Evolutionary conservation across 2,888 invertebrate genomes (phyloP), one percentile per base, ranked within the genome.

Genomic region (Adelognathus sp.): DNA sequence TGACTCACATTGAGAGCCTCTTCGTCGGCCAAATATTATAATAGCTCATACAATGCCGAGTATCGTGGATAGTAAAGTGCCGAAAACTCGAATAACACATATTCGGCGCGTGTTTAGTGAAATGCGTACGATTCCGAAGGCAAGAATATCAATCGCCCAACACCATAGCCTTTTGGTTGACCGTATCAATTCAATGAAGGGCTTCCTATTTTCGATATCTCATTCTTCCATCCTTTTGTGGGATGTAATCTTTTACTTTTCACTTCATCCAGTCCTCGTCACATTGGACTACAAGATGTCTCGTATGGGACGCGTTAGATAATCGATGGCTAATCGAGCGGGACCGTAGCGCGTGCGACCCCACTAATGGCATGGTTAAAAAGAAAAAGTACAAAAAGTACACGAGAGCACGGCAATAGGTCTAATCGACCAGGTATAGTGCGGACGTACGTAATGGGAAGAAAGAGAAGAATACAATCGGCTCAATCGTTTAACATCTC

Each of bases 381-480:
- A 61, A 56, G 18, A 41, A 44, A 46, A 16, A 27, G 44, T 16
- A 50, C 9, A 31, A 44, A 76, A 39, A 21, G 58, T 58, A 61
- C 46, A 72, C 31, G 52, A 72, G 61, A 21, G 44, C 41, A 61
- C 18, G 69, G 70, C 74, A 69, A 71, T 61, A 63, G 50, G 64
- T 66, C 76, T 74, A 76, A 76, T 73, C 69, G 80, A 73, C 73
- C 64, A 41, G 29, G 24, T n/a, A n/a, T n/a, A 21, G 46, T n/a
- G 46, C 9, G 46, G 1, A 46, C 46, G 46, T 18, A 46, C 46
- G 46, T 46, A 46, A 46, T 21, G 46, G 81, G 73, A 81, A 84
- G 79, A 84, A 84, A 81, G 83, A 83, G 78, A 83, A 81, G 83
- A 86, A 86, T 87, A 89, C 89, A 89, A 88, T 88, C 84, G 87